Conservation (phyloP, 1,140 invertebrate genomes). For the Diorhabda sublineata region DNA sequence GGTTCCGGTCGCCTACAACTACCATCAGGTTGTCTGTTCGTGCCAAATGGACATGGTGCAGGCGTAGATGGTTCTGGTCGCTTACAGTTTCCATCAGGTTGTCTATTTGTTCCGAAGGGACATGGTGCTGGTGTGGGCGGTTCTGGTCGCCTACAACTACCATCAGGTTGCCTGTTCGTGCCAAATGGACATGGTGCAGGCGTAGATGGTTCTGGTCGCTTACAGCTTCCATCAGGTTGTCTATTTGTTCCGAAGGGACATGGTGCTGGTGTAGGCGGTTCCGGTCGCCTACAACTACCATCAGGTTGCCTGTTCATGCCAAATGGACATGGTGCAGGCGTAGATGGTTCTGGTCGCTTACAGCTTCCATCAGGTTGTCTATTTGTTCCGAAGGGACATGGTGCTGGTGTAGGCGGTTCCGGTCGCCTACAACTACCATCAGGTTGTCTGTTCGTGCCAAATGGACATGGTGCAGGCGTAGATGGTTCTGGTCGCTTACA, state of each 20-base stretch:
- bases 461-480: conserved; percentile 22
- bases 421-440: not conserved
- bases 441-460: not conserved
- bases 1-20: not conserved
- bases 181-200: not conserved
- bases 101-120: conserved; percentile 4
- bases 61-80: conserved; percentile 5
- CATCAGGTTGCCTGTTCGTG: not conserved
- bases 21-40: not conserved
- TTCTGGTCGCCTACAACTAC: not conserved
- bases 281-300: conserved; percentile 15
- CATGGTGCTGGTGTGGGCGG: not conserved
- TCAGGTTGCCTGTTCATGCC: conserved; percentile 19
- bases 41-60: conserved; percentile 3
- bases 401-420: not conserved
- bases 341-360: not conserved
- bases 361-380: not conserved
- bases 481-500: conserved; percentile 13
- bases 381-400: not conserved
- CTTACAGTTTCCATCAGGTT: conserved; percentile 7
- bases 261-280: conserved; percentile 4
- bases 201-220: not conserved
- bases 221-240: not conserved
- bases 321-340: conserved; percentile 13
- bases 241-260: not conserved